These are phyloP conservation scores for Adelphocoris suturalis DNA, from an alignment of 2,888 invertebrate species.

Conservation along the genomic window DNA sequence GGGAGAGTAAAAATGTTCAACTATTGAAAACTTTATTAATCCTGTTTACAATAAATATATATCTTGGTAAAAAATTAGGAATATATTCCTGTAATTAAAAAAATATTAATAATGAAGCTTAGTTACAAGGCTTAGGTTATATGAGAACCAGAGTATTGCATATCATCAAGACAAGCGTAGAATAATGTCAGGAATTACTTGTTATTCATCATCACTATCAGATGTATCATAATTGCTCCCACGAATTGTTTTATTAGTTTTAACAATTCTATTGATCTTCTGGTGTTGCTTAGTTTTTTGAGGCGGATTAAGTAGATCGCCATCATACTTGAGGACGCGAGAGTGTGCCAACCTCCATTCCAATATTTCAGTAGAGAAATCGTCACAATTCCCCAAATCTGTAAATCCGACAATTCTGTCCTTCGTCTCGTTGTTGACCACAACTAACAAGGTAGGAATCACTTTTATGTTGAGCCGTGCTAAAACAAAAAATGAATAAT, in stretches of 20 bases:
- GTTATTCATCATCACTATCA: slow-evolving; percentile 76
- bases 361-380: slow-evolving; percentile 93
- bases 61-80: too few species aligned
- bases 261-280: slow-evolving; percentile 76
- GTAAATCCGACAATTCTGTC: slow-evolving; percentile 97
- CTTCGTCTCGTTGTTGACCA: slow-evolving; percentile 91
- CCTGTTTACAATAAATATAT: too few species aligned
- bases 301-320: slow-evolving; percentile 84
- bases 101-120: too few species aligned
- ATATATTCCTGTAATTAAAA: too few species aligned
- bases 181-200: not conserved
- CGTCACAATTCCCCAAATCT: slow-evolving; percentile 94
- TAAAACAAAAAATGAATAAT: slow-evolving; percentile 77
- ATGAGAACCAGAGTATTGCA: too few species aligned
- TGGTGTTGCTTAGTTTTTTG: slow-evolving; percentile 80
- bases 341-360: slow-evolving; percentile 93
- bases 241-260: slow-evolving; percentile 75
- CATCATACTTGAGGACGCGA: slow-evolving; percentile 85
- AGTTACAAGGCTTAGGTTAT: too few species aligned
- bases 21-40: too few species aligned
- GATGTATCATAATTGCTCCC: slow-evolving; percentile 75
- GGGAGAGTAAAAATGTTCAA: too few species aligned
- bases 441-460: slow-evolving; percentile 93
- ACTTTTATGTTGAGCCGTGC: slow-evolving; percentile 92
- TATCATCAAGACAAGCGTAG: too few species aligned